Evolutionary conservation across 2,888 invertebrate species (phyloP).

Genomic region (Euphydryas editha): DNA sequence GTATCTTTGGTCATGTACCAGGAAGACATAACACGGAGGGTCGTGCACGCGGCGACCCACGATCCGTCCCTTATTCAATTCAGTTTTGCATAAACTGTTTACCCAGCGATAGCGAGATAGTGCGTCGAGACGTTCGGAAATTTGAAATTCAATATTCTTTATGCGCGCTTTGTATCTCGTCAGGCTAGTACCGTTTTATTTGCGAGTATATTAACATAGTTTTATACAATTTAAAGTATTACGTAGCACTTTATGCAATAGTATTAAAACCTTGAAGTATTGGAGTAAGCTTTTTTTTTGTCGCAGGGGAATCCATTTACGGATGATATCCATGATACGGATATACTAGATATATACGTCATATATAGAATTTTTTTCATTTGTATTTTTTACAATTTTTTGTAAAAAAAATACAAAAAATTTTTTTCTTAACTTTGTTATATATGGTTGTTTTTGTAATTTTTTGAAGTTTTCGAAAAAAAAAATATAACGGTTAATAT

Average conservation of each 20-base stretch:
- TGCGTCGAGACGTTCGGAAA: slow-evolving; percentile 31
- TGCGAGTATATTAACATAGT: not conserved
- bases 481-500: too few relatives aligned
- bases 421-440: too few relatives aligned
- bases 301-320: too few relatives aligned
- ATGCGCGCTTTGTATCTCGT: slow-evolving; percentile 9
- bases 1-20: not conserved
- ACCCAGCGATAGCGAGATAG: slow-evolving; percentile 51
- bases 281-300: too few relatives aligned
- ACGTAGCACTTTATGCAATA: not conserved
- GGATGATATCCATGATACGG: too few relatives aligned
- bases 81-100: slow-evolving; percentile 78
- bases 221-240: not conserved
- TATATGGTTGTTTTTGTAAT: too few relatives aligned
- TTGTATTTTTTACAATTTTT: too few relatives aligned
- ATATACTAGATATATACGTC: too few relatives aligned
- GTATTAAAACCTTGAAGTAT: too few relatives aligned
- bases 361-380: too few relatives aligned
- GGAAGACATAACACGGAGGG: slow-evolving; percentile 1
- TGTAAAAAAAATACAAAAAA: too few relatives aligned
- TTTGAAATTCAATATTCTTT: slow-evolving; percentile 37
- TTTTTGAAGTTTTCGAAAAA: too few relatives aligned
- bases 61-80: slow-evolving; percentile 73
- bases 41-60: slow-evolving; percentile 42
- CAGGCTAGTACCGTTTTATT: not conserved